Evolutionary conservation across 35 echinoderm and acorn worm species (phyloP).

Genomic region (Patiria miniata): DNA sequence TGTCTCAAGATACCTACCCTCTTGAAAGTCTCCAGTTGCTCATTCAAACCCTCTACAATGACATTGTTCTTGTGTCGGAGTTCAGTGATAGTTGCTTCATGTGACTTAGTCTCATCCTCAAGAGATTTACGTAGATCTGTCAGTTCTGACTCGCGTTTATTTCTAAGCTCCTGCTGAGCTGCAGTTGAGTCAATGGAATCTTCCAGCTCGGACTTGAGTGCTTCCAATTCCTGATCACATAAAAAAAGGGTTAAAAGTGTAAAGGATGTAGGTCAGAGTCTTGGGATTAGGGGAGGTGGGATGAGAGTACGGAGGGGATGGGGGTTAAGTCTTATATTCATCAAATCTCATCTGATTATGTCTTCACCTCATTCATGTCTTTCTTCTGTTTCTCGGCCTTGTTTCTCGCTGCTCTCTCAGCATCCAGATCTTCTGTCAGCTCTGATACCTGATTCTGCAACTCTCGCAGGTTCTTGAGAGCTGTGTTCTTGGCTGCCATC

Average conservation of each 20-base stretch:
- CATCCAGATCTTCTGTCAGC: conserved; percentile 87
- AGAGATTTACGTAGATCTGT: conserved; percentile 66
- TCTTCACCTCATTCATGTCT: conserved; percentile 94
- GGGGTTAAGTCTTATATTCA: too few relatives aligned
- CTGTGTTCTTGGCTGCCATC: conserved; percentile 72
- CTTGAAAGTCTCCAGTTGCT: conserved; percentile 86
- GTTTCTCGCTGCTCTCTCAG: conserved; percentile 66
- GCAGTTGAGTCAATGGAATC: conserved; percentile 85
- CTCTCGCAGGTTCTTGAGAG: conserved; percentile 83
- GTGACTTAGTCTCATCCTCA: conserved; percentile 69
- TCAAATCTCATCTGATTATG: too few relatives aligned
- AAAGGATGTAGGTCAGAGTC: too few relatives aligned
- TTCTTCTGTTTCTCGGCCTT: conserved; percentile 93
- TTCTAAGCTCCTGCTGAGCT: conserved; percentile 80
- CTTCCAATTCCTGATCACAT: conserved; percentile 82
- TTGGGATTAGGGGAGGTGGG: too few relatives aligned
- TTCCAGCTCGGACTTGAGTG: conserved; percentile 89
- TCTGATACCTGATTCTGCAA: conserved; percentile 71
- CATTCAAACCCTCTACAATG: conserved; percentile 77
- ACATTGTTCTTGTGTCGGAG: conserved; percentile 92
- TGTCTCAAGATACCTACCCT: conserved; percentile 48
- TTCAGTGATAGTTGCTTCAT: conserved; percentile 69
- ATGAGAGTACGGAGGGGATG: too few relatives aligned
- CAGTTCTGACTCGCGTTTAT: conserved; percentile 80
- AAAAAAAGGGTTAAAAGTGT: background rate